Evolutionary conservation across 2,797 vertebrate genomes (phyloP).

Genomic region (Epinephelus coioides): DNA sequence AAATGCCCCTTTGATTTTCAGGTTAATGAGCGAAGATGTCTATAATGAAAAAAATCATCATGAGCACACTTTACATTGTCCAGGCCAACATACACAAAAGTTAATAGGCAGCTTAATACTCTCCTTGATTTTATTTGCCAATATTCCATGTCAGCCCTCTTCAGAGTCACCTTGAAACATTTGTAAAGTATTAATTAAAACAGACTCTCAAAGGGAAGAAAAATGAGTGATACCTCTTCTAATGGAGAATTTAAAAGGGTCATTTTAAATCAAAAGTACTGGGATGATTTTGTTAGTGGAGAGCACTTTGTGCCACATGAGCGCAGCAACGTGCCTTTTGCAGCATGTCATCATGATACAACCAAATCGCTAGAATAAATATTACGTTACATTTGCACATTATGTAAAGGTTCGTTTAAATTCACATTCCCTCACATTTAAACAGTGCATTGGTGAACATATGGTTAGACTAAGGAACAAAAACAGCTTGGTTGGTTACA

Average conservation of each 20-base stretch:
- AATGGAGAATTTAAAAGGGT: not conserved
- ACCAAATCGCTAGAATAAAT: too few relatives aligned
- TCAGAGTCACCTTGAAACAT: conserved; percentile 13
- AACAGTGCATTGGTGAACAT: too few relatives aligned
- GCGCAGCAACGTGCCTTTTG: not conserved
- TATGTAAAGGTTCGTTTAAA: too few relatives aligned
- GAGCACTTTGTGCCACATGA: conserved; percentile 3
- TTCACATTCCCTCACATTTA: too few relatives aligned
- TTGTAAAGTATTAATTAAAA: conserved; percentile 1
- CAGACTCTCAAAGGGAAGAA: not conserved
- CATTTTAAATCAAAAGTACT: not conserved
- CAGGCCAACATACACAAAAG: not conserved
- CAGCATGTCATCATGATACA: not conserved
- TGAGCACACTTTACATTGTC: not conserved
- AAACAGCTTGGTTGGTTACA: too few relatives aligned
- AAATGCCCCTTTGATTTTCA: not conserved
- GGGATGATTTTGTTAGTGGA: not conserved
- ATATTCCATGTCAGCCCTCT: not conserved
- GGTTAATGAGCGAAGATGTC: not conserved
- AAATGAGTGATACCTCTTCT: not conserved
- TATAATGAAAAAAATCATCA: not conserved
- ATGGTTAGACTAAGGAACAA: too few relatives aligned
- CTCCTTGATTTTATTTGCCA: not conserved
- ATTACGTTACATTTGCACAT: too few relatives aligned
- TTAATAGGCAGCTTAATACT: not conserved